Evolutionary conservation across 2,888 invertebrate species (phyloP).

Genomic region (Camptogramma bilineatum): DNA sequence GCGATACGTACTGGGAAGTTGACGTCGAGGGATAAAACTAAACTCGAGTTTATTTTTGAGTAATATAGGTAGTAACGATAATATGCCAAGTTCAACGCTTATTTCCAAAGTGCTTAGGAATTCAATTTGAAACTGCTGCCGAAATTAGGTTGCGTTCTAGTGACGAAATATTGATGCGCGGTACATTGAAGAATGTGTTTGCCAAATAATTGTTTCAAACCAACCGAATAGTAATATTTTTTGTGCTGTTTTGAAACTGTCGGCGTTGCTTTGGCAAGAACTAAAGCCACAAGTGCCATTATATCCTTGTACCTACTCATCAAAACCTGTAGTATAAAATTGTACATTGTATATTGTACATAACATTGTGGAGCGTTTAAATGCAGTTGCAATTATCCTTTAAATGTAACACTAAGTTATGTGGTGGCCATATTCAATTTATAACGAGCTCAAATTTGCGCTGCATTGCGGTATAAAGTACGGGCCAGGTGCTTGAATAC

Average conservation of each 20-base stretch:
- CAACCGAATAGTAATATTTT: slow-evolving; percentile 46
- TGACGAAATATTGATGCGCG: slow-evolving; percentile 54
- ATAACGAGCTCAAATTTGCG: slow-evolving; percentile 49
- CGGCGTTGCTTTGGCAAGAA: slow-evolving; percentile 24
- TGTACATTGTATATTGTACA: too few species aligned
- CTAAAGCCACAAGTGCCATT: slow-evolving; percentile 8
- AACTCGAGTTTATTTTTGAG: background rate
- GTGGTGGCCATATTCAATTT: slow-evolving; percentile 35
- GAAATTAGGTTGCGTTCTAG: slow-evolving; percentile 47
- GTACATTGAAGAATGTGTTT: slow-evolving; percentile 57
- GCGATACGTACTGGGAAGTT: background rate
- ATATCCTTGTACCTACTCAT: slow-evolving; percentile 9
- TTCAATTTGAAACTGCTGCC: slow-evolving; percentile 15
- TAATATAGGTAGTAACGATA: background rate
- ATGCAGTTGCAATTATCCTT: slow-evolving; percentile 27
- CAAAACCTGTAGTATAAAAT: slow-evolving; percentile 21
- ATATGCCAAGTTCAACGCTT: background rate
- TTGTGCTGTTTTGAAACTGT: slow-evolving; percentile 36
- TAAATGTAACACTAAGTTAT: slow-evolving; percentile 33
- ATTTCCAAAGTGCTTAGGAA: slow-evolving; percentile 9
- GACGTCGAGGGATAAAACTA: background rate
- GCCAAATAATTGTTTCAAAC: slow-evolving; percentile 49
- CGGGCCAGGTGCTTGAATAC: slow-evolving; percentile 66
- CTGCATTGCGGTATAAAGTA: slow-evolving; percentile 48
- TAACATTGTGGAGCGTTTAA: slow-evolving; percentile 17